These are phyloP conservation scores for Harpagus bidentatus DNA, from an alignment of 2,113 vertebrate species.

Conservation along the genomic window DNA sequence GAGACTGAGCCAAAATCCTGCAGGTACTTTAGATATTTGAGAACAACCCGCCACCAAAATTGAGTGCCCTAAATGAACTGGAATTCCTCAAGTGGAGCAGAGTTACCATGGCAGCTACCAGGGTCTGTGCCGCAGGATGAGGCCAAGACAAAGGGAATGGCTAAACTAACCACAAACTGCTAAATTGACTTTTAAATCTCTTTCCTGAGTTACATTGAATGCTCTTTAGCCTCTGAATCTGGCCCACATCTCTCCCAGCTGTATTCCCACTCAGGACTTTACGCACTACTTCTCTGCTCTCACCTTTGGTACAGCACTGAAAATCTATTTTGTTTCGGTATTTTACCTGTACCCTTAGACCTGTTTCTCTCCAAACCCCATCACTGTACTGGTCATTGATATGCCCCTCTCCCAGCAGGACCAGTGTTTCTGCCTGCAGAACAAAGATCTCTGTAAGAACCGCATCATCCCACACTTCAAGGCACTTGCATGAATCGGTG, in stretches of 20 bases:
- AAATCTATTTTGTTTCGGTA: not conserved
- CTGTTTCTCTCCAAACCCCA: not conserved
- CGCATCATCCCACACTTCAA: not conserved
- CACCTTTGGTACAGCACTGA: not conserved
- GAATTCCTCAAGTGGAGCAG: slow-evolving; percentile 14
- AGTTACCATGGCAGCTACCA: slow-evolving; percentile 25
- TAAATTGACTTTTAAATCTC: not conserved
- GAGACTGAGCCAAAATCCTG: not conserved
- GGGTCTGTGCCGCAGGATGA: not conserved
- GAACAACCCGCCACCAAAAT: not conserved
- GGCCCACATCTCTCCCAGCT: not conserved
- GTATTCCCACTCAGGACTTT: not conserved
- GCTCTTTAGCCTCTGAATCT: not conserved
- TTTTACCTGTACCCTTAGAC: not conserved
- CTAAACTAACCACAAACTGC: not conserved
- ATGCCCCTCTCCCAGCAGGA: not conserved
- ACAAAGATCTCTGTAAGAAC: not conserved
- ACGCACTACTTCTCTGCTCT: not conserved
- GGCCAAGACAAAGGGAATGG: not conserved
- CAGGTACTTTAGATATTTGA: not conserved
- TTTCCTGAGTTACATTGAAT: not conserved
- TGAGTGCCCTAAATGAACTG: not conserved
- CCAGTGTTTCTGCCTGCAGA: not conserved
- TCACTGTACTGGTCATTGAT: not conserved
- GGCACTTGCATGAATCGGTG: not conserved